phyloP scores from a whole-genome alignment of 2,797 vertebrate species.

The Squalus acanthias region DNA sequence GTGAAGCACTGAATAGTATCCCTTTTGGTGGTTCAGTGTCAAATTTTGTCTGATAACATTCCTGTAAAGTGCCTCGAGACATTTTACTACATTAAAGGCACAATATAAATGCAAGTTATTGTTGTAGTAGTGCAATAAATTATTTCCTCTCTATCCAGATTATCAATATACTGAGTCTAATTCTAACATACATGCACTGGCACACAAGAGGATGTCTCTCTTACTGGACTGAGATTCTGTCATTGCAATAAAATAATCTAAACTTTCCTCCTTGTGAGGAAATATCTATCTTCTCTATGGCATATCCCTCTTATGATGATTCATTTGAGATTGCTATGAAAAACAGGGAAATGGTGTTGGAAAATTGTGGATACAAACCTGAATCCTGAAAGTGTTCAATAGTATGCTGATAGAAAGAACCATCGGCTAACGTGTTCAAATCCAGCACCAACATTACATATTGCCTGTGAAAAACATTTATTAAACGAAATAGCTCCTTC shows the following conservation, averaged over 20 bases:
- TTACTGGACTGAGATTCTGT: background rate
- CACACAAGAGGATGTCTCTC: background rate
- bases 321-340: background rate
- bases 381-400: background rate
- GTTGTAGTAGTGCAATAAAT: background rate
- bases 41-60: background rate
- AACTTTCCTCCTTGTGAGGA: background rate
- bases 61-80: background rate
- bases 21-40: background rate
- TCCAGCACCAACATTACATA: background rate
- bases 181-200: background rate
- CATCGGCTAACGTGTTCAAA: background rate
- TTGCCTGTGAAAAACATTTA: background rate
- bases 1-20: background rate
- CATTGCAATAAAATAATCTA: background rate
- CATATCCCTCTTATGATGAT: background rate
- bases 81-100: too few relatives aligned
- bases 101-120: too few relatives aligned
- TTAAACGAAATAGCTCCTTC: too few relatives aligned
- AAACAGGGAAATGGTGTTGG: background rate
- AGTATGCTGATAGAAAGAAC: background rate
- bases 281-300: background rate
- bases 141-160: background rate
- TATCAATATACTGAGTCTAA: background rate
- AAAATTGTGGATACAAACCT: background rate